Evolutionary conservation across 1,140 invertebrate genomes (phyloP).

Genomic region (Muscidifurax raptorellus): DNA sequence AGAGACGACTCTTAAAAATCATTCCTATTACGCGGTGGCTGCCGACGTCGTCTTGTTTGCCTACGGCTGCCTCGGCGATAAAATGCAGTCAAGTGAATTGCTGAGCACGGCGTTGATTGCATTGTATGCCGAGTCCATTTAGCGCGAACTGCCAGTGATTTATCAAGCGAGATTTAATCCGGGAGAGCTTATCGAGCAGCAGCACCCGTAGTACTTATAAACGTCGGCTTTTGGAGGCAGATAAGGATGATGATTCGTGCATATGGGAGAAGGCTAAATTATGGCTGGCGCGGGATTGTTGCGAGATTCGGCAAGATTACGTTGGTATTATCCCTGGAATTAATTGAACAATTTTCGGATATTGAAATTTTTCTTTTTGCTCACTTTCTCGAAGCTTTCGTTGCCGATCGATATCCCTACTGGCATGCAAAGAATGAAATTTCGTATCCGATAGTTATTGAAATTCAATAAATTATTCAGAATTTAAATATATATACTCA

Average conservation of each 20-base stretch:
- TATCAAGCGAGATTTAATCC: constrained; percentile 16
- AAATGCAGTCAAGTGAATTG: constrained; percentile 20
- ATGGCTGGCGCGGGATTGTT: not conserved
- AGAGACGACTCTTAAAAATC: not conserved
- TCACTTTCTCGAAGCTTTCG: not conserved
- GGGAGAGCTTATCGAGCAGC: constrained; percentile 17
- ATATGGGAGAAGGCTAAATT: not conserved
- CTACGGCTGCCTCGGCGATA: not conserved
- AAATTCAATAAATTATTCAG: too few species aligned
- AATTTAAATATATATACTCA: too few species aligned
- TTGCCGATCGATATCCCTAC: too few species aligned
- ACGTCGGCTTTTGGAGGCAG: not conserved
- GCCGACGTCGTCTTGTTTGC: not conserved
- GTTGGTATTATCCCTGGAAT: not conserved
- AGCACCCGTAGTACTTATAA: constrained; percentile 4
- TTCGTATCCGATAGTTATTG: too few species aligned
- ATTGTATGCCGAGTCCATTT: constrained; percentile 16
- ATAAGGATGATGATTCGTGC: constrained; percentile 1
- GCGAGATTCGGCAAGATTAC: not conserved
- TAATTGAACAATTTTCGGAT: constrained; percentile 3
- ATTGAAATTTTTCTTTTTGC: not conserved
- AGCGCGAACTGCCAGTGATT: not conserved
- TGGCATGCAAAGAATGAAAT: too few species aligned
- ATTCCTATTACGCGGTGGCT: not conserved
- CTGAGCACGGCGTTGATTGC: constrained; percentile 21